phyloP scores from a whole-genome alignment of 2,888 invertebrate species.

The Achlya flavicornis region DNA sequence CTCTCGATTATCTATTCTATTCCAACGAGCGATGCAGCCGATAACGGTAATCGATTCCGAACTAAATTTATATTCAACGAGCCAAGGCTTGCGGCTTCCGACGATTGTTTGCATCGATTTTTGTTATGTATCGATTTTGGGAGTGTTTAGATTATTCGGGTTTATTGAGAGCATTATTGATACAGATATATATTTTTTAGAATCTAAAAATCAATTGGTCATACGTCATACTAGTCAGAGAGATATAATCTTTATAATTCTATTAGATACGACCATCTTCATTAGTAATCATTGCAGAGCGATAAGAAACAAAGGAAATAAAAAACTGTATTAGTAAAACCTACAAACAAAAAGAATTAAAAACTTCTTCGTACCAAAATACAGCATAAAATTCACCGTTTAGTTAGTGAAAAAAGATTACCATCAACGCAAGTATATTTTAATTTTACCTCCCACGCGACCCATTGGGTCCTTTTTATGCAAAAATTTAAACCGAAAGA shows the following conservation, averaged over 20 bases:
- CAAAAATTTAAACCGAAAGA: slow-evolving; percentile 59
- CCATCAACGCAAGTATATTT: slow-evolving; percentile 22
- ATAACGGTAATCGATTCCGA: slow-evolving; percentile 55
- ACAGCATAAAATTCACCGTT: slow-evolving; percentile 4
- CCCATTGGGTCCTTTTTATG: slow-evolving; percentile 44
- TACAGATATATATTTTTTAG: no score
- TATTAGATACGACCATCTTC: no score
- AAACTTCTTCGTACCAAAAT: background rate
- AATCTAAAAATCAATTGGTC: no score
- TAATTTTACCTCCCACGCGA: slow-evolving; percentile 52
- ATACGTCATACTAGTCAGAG: no score
- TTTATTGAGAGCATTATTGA: slow-evolving; percentile 6
- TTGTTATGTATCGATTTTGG: slow-evolving; percentile 1
- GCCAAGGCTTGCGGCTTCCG: slow-evolving; percentile 34
- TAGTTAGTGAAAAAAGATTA: slow-evolving; percentile 5
- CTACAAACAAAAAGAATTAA: background rate
- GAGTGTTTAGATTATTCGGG: background rate
- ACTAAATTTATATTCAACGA: slow-evolving; percentile 50
- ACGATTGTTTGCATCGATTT: slow-evolving; percentile 25
- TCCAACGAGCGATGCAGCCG: slow-evolving; percentile 43
- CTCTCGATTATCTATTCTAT: slow-evolving; percentile 46
- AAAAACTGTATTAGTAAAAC: background rate
- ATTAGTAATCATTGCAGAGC: no score
- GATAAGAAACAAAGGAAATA: background rate
- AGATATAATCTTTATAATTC: no score